These are phyloP conservation scores for Paguma larvata DNA, from an alignment of 2,797 vertebrate genomes.

Conservation along the genomic window DNA sequence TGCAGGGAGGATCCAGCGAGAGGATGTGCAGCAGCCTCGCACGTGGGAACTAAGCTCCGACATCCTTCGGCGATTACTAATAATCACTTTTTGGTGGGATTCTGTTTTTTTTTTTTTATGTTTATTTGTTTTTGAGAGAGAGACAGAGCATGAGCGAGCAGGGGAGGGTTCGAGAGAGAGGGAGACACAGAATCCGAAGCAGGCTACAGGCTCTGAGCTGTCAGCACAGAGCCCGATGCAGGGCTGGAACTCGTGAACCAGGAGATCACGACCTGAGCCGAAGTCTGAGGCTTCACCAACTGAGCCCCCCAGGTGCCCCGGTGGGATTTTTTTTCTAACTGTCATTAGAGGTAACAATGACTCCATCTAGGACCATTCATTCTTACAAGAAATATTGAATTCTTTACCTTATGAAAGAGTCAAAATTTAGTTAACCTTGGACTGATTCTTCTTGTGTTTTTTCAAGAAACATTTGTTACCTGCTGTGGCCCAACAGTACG, in stretches of 20 bases:
- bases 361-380: not conserved
- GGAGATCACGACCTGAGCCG: too few species aligned
- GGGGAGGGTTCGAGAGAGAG: too few species aligned
- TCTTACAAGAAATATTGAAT: not conserved
- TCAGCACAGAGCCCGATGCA: too few species aligned
- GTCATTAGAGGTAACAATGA: not conserved
- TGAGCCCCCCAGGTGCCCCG: too few species aligned
- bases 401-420: not conserved
- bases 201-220: too few species aligned
- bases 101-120: not conserved
- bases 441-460: not conserved
- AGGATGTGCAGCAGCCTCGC: too few species aligned
- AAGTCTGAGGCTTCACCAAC: too few species aligned
- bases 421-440: not conserved
- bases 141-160: too few species aligned
- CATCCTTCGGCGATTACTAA: not conserved
- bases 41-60: not conserved
- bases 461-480: not conserved
- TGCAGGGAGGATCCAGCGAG: not conserved
- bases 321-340: not conserved
- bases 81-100: not conserved
- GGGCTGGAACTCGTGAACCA: too few species aligned
- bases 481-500: not conserved
- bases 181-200: too few species aligned
- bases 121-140: too few species aligned